phyloP scores from a whole-genome alignment of 2,797 vertebrate species.

The Podarcis siculus region DNA sequence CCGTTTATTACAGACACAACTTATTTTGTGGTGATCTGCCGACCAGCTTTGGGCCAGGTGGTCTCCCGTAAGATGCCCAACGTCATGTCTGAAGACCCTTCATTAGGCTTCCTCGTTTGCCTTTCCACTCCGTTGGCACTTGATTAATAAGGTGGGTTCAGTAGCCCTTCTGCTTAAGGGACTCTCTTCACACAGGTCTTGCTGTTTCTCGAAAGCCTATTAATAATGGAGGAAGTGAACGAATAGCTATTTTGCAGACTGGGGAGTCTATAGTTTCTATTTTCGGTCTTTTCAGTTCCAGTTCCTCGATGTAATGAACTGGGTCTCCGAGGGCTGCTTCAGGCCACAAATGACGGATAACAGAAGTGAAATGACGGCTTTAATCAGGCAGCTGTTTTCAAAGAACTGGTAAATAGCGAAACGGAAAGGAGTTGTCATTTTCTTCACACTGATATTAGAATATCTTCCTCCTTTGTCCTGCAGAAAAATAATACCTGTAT shows the following conservation, averaged over 20 bases:
- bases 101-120: accelerated
- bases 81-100: neutral
- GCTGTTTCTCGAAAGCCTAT: neutral
- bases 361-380: accelerated
- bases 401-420: conserved; percentile 9
- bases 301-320: conserved; percentile 52
- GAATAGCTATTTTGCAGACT: conserved; percentile 20
- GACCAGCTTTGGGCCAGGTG: too few relatives aligned
- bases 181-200: neutral
- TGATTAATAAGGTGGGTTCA: accelerated
- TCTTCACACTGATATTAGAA: too few relatives aligned
- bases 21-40: too few relatives aligned
- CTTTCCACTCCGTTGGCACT: accelerated
- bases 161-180: neutral
- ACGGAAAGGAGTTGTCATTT: neutral
- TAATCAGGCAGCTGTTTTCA: conserved; percentile 14
- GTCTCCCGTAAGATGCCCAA: neutral
- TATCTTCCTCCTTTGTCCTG: too few relatives aligned
- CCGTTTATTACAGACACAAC: too few relatives aligned
- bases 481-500: too few relatives aligned
- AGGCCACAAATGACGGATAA: conserved; percentile 26
- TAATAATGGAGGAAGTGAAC: conserved; percentile 25
- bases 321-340: neutral
- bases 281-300: conserved; percentile 53
- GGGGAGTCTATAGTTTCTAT: conserved; percentile 48